These are phyloP conservation scores for Cetoscarus ocellatus DNA, from an alignment of 2,797 vertebrate species.

Conservation along the genomic window DNA sequence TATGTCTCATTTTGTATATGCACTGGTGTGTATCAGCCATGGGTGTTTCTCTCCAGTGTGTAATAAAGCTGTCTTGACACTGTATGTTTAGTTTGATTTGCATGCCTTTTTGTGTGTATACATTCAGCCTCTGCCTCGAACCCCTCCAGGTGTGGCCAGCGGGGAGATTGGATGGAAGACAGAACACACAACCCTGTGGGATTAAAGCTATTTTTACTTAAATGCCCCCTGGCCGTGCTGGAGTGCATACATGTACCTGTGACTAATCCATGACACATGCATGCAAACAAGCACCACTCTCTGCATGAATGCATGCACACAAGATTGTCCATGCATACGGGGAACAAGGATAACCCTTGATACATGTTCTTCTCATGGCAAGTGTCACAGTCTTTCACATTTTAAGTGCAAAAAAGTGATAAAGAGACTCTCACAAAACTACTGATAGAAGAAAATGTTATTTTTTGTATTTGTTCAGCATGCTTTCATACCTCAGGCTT, in stretches of 20 bases:
- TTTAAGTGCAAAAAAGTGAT: neutral
- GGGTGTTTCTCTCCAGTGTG: conserved; percentile 2
- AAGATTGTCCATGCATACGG: conserved; percentile 35
- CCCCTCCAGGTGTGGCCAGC: conserved; percentile 53
- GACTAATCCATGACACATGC: conserved; percentile 64
- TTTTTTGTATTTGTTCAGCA: neutral
- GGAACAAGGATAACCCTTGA: conserved; percentile 5
- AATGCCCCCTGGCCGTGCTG: conserved; percentile 67
- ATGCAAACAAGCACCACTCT: conserved; percentile 37
- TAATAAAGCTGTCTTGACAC: neutral
- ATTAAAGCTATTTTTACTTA: conserved; percentile 75
- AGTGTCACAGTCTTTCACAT: neutral
- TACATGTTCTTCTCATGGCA: neutral
- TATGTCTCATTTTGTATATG: conserved; percentile 15
- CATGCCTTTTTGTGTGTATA: conserved; percentile 8
- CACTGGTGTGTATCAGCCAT: neutral
- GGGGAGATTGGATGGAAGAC: conserved; percentile 53
- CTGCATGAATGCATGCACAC: conserved; percentile 23
- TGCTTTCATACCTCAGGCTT: too few relatives aligned
- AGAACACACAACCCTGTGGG: conserved; percentile 61
- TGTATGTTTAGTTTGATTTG: neutral
- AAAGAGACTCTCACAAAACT: neutral
- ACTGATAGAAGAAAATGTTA: neutral
- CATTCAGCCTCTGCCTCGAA: conserved; percentile 36
- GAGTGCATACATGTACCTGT: conserved; percentile 71